Evolutionary conservation across 2,888 invertebrate genomes (phyloP).

Genomic region (Hesperia comma): DNA sequence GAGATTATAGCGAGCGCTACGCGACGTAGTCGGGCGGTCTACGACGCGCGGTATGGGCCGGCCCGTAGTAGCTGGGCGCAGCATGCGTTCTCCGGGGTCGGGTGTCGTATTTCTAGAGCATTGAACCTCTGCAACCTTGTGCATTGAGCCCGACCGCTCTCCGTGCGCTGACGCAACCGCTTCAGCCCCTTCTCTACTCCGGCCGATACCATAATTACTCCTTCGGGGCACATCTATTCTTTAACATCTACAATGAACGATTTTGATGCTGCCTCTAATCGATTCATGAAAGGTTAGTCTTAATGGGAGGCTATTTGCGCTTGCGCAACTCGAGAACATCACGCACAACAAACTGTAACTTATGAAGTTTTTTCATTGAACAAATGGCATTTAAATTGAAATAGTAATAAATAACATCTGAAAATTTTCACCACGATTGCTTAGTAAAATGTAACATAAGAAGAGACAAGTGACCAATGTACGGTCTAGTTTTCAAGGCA

Average conservation of each 20-base stretch:
- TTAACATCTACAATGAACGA: slow-evolving; percentile 68
- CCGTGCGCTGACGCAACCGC: slow-evolving; percentile 78
- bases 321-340: slow-evolving; percentile 56
- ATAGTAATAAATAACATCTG: no score
- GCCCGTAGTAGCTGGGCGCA: slow-evolving; percentile 50
- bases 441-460: background rate
- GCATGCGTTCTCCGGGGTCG: slow-evolving; percentile 74
- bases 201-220: slow-evolving; percentile 76
- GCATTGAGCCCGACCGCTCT: slow-evolving; percentile 81
- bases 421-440: no score
- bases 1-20: slow-evolving; percentile 41
- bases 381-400: background rate
- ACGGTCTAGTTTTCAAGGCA: background rate
- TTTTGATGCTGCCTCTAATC: slow-evolving; percentile 63
- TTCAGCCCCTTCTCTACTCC: slow-evolving; percentile 78
- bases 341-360: slow-evolving; percentile 4
- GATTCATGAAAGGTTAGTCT: slow-evolving; percentile 75
- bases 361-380: background rate
- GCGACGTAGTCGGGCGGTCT: slow-evolving; percentile 50
- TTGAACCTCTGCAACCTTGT: slow-evolving; percentile 84
- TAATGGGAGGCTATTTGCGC: slow-evolving; percentile 63
- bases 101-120: slow-evolving; percentile 82
- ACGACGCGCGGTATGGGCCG: slow-evolving; percentile 43
- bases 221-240: slow-evolving; percentile 79
- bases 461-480: background rate